phyloP scores from a whole-genome alignment of 2,797 vertebrate species.

The Myripristis jacobus region DNA sequence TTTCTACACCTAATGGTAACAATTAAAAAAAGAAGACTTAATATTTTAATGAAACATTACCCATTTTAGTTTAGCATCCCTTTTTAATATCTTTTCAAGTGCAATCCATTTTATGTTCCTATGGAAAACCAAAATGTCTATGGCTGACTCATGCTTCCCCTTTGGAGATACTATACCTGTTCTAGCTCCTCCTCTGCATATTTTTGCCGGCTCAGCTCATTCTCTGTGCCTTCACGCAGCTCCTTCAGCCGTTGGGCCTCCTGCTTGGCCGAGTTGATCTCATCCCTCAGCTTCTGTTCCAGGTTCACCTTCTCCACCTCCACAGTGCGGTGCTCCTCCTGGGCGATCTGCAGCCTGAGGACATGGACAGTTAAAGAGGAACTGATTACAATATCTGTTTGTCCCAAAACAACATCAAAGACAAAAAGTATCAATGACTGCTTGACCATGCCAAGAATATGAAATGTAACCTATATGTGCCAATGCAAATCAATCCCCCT shows the following conservation, averaged over 20 bases:
- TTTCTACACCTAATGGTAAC: too few relatives aligned
- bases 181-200: constrained; percentile 96
- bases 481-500: too few relatives aligned
- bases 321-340: constrained; percentile 96
- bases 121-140: neutral
- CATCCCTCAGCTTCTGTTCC: constrained; percentile 97
- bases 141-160: neutral
- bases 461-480: neutral
- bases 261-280: constrained; percentile 96
- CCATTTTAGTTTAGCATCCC: too few relatives aligned
- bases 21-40: too few relatives aligned
- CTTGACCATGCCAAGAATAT: constrained; percentile 5
- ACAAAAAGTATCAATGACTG: neutral
- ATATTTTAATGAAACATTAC: too few relatives aligned
- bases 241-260: constrained; percentile 93
- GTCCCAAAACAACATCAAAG: neutral
- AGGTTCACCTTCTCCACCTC: constrained; percentile 98
- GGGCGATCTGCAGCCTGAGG: constrained; percentile 94
- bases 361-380: neutral
- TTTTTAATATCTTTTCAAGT: neutral
- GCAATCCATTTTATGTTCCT: neutral
- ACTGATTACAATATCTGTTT: neutral
- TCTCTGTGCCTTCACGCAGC: constrained; percentile 94
- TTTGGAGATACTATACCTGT: constrained; percentile 83
- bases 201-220: constrained; percentile 95